Conservation (phyloP, 2,797 vertebrate species). For the Melanitta fusca region DNA sequence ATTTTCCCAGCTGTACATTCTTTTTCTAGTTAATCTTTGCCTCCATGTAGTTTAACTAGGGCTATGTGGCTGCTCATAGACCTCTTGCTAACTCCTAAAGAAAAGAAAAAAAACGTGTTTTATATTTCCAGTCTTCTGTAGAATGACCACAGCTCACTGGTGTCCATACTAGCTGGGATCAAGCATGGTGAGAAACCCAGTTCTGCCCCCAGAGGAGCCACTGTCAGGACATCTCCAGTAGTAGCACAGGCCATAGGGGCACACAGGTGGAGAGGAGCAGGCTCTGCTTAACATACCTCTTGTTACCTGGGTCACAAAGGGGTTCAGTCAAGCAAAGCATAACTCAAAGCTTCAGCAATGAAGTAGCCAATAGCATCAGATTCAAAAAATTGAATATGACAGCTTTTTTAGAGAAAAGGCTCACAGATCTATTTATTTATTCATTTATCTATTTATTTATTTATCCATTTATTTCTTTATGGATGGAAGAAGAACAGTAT, state of each 20-base stretch:
- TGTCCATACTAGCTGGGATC: background rate
- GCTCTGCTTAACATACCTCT: background rate
- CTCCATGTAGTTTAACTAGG: conserved; percentile 34
- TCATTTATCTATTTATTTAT: background rate
- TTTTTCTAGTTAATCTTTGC: conserved; percentile 48
- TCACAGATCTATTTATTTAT: background rate
- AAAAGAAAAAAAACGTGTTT: background rate
- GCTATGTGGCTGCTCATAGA: background rate
- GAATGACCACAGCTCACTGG: background rate
- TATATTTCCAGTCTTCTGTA: background rate
- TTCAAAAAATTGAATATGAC: background rate
- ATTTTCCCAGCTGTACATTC: conserved; percentile 56
- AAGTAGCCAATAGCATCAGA: background rate
- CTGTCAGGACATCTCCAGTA: background rate
- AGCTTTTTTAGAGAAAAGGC: background rate
- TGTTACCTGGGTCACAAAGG: background rate
- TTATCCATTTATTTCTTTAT: background rate
- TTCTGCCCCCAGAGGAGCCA: background rate
- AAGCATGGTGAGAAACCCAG: background rate
- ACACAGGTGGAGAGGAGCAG: background rate
- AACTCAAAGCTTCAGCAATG: background rate
- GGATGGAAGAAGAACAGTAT: background rate
- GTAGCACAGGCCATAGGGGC: background rate
- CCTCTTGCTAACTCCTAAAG: background rate
- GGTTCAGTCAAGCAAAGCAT: background rate